These are phyloP conservation scores for Lathronympha strigana DNA, from an alignment of 2,888 invertebrate species.

Conservation along the genomic window DNA sequence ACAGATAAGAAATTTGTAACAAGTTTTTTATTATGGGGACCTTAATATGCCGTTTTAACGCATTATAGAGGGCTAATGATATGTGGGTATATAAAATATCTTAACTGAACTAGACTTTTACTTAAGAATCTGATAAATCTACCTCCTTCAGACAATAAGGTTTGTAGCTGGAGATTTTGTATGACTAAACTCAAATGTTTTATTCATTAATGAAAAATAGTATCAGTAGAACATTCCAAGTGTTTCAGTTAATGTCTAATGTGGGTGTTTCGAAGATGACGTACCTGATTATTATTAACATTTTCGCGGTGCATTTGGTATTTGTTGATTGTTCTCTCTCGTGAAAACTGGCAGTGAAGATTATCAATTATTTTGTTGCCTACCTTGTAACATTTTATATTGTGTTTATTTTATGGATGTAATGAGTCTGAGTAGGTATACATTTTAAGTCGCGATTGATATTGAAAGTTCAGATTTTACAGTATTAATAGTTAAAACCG, in stretches of 20 bases:
- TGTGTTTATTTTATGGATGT: slow-evolving; percentile 20
- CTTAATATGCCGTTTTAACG: too few relatives aligned
- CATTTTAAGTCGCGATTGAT: too few relatives aligned
- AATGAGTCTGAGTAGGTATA: not conserved
- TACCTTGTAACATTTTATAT: not conserved
- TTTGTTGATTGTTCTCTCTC: slow-evolving; percentile 20
- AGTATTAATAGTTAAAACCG: slow-evolving; percentile 12
- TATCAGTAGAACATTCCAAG: not conserved
- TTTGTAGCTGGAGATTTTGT: not conserved
- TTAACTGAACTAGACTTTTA: not conserved
- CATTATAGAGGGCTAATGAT: too few relatives aligned
- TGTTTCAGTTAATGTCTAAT: not conserved
- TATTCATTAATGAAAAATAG: slow-evolving; percentile 2
- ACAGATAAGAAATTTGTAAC: too few relatives aligned
- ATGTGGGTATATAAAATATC: not conserved
- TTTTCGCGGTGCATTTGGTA: slow-evolving; percentile 10
- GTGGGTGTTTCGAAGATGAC: not conserved
- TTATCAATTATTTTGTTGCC: slow-evolving; percentile 7
- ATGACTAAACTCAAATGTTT: not conserved
- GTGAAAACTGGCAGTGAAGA: slow-evolving; percentile 10
- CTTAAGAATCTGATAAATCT: slow-evolving; percentile 6
- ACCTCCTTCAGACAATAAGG: slow-evolving; percentile 18
- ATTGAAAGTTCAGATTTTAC: not conserved
- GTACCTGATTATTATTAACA: not conserved
- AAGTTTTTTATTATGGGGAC: too few relatives aligned